A percentile compares a stretch with the other conserved stretches of the same genome.
These are phyloP conservation scores for Crocuta crocuta DNA, from an alignment of 2,113 vertebrate species.

Conservation along the genomic window DNA sequence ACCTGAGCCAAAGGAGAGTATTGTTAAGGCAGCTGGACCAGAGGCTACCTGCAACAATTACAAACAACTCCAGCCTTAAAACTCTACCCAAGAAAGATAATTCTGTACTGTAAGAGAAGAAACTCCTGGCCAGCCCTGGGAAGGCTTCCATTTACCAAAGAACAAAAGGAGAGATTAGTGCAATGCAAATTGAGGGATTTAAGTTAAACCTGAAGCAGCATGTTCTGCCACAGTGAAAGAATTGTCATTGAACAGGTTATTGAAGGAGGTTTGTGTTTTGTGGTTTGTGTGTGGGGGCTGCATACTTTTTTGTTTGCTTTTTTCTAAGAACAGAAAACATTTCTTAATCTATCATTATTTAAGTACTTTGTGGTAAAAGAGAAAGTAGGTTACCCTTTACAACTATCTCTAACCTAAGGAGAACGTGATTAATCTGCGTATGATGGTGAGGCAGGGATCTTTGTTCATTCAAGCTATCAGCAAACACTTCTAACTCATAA, in stretches of 20 bases:
- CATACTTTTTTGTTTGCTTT: neutral
- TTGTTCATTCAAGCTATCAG: neutral
- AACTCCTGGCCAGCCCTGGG: neutral
- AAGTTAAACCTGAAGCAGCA: neutral
- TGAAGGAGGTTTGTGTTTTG: neutral
- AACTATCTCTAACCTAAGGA: neutral
- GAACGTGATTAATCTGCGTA: neutral
- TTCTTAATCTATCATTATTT: neutral
- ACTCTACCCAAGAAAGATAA: neutral
- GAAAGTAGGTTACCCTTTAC: neutral
- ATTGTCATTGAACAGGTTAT: neutral
- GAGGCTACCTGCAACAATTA: too few species aligned
- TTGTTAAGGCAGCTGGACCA: neutral
- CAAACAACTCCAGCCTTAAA: neutral
- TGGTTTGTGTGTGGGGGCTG: neutral
- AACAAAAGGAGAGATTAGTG: neutral
- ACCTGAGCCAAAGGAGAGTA: neutral
- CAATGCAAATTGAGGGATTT: neutral
- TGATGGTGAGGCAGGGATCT: neutral
- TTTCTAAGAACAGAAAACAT: constrained; percentile 11
- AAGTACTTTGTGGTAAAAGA: neutral
- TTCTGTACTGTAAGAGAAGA: neutral
- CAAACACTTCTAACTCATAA: neutral
- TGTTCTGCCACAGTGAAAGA: neutral
- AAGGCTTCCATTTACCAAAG: neutral